A percentile compares a stretch with the other conserved stretches of the same genome.
Conservation (phyloP, 1,140 invertebrate genomes). For the Cataglyphis hispanica region DNA sequence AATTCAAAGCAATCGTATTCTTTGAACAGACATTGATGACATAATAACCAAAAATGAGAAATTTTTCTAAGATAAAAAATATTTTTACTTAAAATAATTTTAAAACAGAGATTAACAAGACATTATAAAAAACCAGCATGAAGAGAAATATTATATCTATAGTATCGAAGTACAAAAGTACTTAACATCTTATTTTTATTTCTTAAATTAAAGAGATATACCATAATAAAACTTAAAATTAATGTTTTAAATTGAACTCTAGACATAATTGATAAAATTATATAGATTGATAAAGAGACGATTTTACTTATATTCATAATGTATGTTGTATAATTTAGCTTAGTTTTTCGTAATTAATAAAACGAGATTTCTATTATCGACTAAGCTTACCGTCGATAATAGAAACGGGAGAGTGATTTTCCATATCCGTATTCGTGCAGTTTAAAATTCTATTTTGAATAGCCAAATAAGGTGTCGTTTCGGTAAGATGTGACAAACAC, state of each 20-base stretch:
- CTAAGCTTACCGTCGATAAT: slow-evolving; percentile 78
- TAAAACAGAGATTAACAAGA: too few relatives aligned
- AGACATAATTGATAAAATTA: not conserved
- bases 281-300: not conserved
- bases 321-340: not conserved
- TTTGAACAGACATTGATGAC: too few relatives aligned
- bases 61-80: too few relatives aligned
- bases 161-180: too few relatives aligned
- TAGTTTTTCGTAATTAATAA: not conserved
- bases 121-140: too few relatives aligned
- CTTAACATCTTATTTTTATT: not conserved
- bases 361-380: not conserved
- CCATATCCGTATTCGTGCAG: slow-evolving; percentile 62
- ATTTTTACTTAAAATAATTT: too few relatives aligned
- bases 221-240: not conserved
- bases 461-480: slow-evolving; percentile 70
- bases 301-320: not conserved
- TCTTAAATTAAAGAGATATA: not conserved
- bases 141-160: too few relatives aligned
- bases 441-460: slow-evolving; percentile 67
- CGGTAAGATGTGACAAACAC: slow-evolving; percentile 82
- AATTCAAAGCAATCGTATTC: too few relatives aligned
- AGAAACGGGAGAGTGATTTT: slow-evolving; percentile 78
- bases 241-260: not conserved
- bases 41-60: too few relatives aligned